Base-by-base conservation (phyloP, 2,113 vertebrate genomes). In the Physeter macrocephalus region DNA sequence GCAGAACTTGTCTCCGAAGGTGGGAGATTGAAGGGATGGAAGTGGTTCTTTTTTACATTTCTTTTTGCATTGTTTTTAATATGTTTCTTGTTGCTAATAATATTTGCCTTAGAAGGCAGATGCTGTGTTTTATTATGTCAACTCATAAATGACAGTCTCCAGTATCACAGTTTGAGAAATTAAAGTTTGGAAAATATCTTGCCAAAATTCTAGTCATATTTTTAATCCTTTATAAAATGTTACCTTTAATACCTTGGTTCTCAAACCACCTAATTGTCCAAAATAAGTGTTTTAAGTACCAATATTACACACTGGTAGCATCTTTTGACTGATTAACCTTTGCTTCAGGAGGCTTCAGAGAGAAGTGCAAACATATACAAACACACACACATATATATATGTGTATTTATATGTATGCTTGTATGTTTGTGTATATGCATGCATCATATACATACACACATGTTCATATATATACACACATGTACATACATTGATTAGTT, bases 121-220 rank as follows among this genome's bases (percentile, higher is more conserved):
- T 52, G 5, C 5, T 81, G 3, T 52, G 15, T 77, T 83, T 66
- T 78, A 27, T 77, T 88, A 21, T 6, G n/a, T 39, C 49, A 74
- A n/a, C 52, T 66, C 5, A 25, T 84, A 84, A 77, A 21, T 80
- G 21, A 54, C n/a, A 59, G 8, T 75, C 31, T 87, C 54, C 25
- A 88, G 1, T 10, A 29, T 83, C 72, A 82, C 12, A 69, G 39
- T 89, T 78, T 78, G 34, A 69, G 29, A 85, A 84, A 36, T 93
- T 62, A 54, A 95, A 95, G 57, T 93, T 69, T 84, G n/a, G 43
- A 27, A 71, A 92, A 34, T 82, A 82, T 34, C 66, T 92, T 95
- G 36, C 46, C 25, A 29, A 83, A 74, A 54, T 88, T 92, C 25
- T 62, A 62, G 61, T 46, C 59, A 31, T 93, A 25, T 90, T 90